Evolutionary conservation across 2,113 vertebrate genomes (phyloP).

Genomic region (Psittacus erithacus): DNA sequence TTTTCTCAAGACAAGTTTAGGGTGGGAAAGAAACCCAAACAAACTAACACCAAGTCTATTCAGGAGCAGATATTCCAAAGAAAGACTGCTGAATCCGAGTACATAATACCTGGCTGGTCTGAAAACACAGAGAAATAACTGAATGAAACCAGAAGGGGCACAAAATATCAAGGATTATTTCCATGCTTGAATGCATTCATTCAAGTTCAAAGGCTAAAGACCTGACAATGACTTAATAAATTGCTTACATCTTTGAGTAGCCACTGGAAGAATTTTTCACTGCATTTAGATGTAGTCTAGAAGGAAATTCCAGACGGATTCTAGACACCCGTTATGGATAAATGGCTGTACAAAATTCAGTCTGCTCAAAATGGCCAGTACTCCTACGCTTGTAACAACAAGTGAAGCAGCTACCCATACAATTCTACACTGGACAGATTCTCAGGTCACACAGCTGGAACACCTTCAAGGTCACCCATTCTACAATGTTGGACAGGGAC

Average conservation of each 20-base stretch:
- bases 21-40: background rate
- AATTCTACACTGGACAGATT: accelerated
- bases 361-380: accelerated
- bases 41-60: background rate
- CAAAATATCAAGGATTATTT: background rate
- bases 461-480: background rate
- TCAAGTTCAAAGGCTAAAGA: background rate
- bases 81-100: background rate
- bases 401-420: background rate
- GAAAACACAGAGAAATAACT: background rate
- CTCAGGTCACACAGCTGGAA: background rate
- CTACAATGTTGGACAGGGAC: too few species aligned
- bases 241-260: background rate
- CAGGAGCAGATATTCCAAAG: background rate
- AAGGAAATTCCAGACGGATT: background rate
- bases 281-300: background rate
- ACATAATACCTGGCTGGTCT: background rate
- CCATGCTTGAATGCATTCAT: background rate
- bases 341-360: background rate
- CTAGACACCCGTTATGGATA: background rate
- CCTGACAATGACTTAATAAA: background rate
- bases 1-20: background rate
- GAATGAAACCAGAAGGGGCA: background rate
- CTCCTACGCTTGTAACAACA: background rate
- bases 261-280: background rate